Evolutionary conservation across 2,888 invertebrate genomes (phyloP), one percentile per base, ranked within the genome.

Genomic region (Clistopyga incitator): DNA sequence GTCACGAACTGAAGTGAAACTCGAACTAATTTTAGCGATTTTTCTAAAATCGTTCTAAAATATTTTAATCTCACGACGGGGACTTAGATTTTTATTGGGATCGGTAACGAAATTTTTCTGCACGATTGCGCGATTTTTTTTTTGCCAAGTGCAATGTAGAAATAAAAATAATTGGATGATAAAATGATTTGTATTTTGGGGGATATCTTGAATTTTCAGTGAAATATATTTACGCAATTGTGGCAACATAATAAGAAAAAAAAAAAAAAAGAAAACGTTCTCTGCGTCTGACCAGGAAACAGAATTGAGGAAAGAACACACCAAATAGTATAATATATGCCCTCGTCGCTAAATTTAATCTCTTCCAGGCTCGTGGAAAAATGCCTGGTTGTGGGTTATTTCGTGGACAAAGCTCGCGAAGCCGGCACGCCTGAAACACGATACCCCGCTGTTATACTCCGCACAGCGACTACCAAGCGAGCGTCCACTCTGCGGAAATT

Each of bases 391-490:
- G 74, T 45, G 29, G 47, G 47, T 61, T 74, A 74, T 74, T 74
- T 56, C 65, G 75, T 76, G 70, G 77, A 80, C 74, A 74, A 38
- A 59, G 20, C 47, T 52, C 61, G 54, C 65, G 81, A 68, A 64
- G 38, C 70, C 74, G 82, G 81, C 78, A 76, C 78, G 85, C 84
- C 86, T 86, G 87, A 86, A 88, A 88, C 80, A 81, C 82, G 87
- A 88, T 88, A 88, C 84, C 82, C 82, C 81, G 78, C 85, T 79
- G 81, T 78, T 78, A 70, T 80, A 81, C 81, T 71, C 78, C 38
- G 84, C 68, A 72, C 67, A 64, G 83, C 79, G 84, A 87, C 86
- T 85, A 86, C 84, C 86, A 84, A 84, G 84, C 82, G 82, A 85
- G 74, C 81, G 77, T 82, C 80, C 78, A 81, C 79, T 78, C 77